phyloP scores from a whole-genome alignment of 2,797 vertebrate species.

The Centroberyx gerrardi region DNA sequence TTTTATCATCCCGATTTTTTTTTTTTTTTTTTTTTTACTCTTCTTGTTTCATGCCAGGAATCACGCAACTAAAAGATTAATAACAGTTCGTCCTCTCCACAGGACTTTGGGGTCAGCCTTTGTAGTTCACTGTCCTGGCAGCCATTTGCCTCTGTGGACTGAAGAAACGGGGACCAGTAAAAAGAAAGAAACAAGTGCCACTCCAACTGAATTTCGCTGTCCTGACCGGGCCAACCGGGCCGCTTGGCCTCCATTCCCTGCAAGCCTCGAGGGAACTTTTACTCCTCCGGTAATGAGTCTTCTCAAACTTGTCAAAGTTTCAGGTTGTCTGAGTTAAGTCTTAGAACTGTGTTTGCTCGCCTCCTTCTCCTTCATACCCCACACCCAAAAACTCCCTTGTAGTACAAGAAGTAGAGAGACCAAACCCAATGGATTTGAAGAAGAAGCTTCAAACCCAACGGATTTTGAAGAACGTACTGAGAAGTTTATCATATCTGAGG shows the following conservation, averaged over 20 bases:
- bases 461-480: background rate
- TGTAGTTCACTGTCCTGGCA: slow-evolving; percentile 73
- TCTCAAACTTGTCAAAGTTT: slow-evolving; percentile 36
- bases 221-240: slow-evolving; percentile 27
- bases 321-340: slow-evolving; percentile 22
- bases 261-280: slow-evolving; percentile 20
- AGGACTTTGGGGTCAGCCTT: slow-evolving; percentile 68
- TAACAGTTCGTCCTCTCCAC: slow-evolving; percentile 51
- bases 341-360: background rate
- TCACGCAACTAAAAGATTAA: slow-evolving; percentile 68
- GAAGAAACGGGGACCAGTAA: slow-evolving; percentile 33
- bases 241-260: slow-evolving; percentile 45
- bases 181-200: slow-evolving; percentile 17
- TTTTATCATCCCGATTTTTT: slow-evolving; percentile 66
- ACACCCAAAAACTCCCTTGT: background rate
- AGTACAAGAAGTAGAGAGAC: too few relatives aligned
- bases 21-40: slow-evolving; percentile 40
- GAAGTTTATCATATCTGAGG: slow-evolving; percentile 13
- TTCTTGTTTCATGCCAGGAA: slow-evolving; percentile 59
- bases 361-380: slow-evolving; percentile 1
- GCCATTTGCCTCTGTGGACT: slow-evolving; percentile 55
- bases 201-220: slow-evolving; percentile 34
- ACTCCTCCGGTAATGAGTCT: slow-evolving; percentile 12
- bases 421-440: background rate
- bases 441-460: background rate